A percentile compares a stretch with the other conserved stretches of the same genome.
phyloP scores from a whole-genome alignment of 2,888 invertebrate genomes.

The Blastobasis lacticolella region DNA sequence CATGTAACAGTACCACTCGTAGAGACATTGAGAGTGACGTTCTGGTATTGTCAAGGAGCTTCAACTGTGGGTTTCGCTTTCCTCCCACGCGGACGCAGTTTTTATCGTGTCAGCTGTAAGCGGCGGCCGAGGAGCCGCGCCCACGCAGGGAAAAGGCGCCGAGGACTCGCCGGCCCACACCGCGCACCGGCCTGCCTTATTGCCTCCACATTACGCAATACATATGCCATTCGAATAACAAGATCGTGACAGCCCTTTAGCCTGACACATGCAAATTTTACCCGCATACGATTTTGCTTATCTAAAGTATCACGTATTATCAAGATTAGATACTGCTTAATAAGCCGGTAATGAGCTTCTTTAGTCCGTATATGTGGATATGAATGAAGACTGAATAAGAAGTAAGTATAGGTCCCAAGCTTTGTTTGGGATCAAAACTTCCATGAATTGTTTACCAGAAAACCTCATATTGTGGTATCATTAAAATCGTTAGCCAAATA shows the following conservation, averaged over 20 bases:
- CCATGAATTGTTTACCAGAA: no score
- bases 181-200: conserved; percentile 38
- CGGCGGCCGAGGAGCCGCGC: conserved; percentile 14
- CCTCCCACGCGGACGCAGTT: conserved; percentile 44
- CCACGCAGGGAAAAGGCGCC: conserved; percentile 10
- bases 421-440: no score
- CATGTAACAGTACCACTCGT: conserved; percentile 35
- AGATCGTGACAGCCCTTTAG: conserved; percentile 2
- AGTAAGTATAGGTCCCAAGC: no score
- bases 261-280: no score
- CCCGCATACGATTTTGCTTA: no score
- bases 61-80: conserved; percentile 34
- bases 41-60: conserved; percentile 39
- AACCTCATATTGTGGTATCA: no score
- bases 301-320: no score
- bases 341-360: no score
- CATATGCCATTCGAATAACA: conserved; percentile 25
- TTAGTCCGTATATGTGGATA: no score
- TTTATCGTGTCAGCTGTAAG: conserved; percentile 37
- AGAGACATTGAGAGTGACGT: conserved; percentile 27
- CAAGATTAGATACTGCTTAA: no score
- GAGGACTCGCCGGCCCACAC: conserved; percentile 41
- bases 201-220: conserved; percentile 28
- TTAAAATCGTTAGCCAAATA: no score
- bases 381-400: no score